A percentile compares a stretch with the other conserved stretches of the same genome.
phyloP scores from a whole-genome alignment of 2,113 vertebrate genomes.

The Jaculus jaculus region DNA sequence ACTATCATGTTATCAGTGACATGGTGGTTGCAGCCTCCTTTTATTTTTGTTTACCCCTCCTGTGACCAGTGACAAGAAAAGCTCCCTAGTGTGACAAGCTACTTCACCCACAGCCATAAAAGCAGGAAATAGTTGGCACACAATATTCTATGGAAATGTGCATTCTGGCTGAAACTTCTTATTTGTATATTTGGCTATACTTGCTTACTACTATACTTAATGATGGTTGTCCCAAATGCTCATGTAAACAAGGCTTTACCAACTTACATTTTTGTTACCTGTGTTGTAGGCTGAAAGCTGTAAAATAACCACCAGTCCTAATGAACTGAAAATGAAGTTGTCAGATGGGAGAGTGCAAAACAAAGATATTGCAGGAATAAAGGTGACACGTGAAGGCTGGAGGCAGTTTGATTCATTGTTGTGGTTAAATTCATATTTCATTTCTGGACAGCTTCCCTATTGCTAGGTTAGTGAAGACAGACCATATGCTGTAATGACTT shows the following conservation, averaged over 20 bases:
- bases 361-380: slow-evolving; percentile 50
- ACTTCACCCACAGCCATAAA: not conserved
- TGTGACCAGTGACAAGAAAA: not conserved
- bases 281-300: not conserved
- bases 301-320: not conserved
- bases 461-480: slow-evolving; percentile 66
- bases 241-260: not conserved
- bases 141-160: not conserved
- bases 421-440: slow-evolving; percentile 73
- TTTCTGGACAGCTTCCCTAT: slow-evolving; percentile 61
- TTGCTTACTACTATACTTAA: not conserved
- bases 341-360: slow-evolving; percentile 28
- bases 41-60: not conserved
- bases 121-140: not conserved
- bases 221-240: not conserved
- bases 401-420: slow-evolving; percentile 70
- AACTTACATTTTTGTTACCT: slow-evolving; percentile 16
- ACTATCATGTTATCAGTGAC: not conserved
- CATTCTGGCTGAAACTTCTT: not conserved
- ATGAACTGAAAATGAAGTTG: slow-evolving; percentile 45
- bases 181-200: not conserved
- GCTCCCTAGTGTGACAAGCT: not conserved
- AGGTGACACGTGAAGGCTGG: slow-evolving; percentile 5
- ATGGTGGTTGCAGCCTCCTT: not conserved
- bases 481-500: slow-evolving; percentile 52